Percentiles rank a stretch among this genome's conserved stretches.
Evolutionary conservation across 2,888 invertebrate genomes (phyloP).

Genomic region (Oxytorus armatus): DNA sequence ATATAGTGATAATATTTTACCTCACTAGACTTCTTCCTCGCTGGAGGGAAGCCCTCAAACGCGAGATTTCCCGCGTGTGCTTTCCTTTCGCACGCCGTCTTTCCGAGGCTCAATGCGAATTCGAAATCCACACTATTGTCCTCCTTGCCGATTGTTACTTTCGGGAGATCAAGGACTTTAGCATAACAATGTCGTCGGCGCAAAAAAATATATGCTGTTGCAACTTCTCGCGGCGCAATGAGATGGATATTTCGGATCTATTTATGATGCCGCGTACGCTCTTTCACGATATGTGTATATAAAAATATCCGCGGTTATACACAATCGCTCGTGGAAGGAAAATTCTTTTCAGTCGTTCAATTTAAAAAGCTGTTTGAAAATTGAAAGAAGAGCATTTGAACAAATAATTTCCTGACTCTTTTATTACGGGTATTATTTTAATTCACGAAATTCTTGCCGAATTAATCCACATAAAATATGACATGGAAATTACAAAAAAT

Average conservation of each 20-base stretch:
- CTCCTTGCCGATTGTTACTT: constrained; percentile 81
- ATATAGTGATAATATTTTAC: constrained; percentile 75
- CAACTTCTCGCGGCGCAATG: constrained; percentile 26
- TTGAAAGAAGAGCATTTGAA: too few relatives aligned
- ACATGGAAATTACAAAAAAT: too few relatives aligned
- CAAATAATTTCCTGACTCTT: too few relatives aligned
- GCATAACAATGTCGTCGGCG: constrained; percentile 79
- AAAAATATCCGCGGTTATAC: too few relatives aligned
- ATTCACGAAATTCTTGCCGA: too few relatives aligned
- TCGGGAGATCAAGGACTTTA: constrained; percentile 74
- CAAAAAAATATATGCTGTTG: constrained; percentile 36
- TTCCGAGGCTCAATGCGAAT: constrained; percentile 47
- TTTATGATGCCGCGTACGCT: constrained; percentile 19
- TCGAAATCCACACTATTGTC: constrained; percentile 79
- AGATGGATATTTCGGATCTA: constrained; percentile 33
- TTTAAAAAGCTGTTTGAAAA: too few relatives aligned
- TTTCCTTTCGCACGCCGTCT: constrained; percentile 33
- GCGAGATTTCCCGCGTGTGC: constrained; percentile 38
- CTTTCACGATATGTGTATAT: not conserved
- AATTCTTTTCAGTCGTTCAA: too few relatives aligned
- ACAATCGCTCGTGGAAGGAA: too few relatives aligned
- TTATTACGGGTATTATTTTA: too few relatives aligned
- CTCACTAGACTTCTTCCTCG: constrained; percentile 41
- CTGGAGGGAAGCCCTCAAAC: not conserved
- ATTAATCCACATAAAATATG: too few relatives aligned